Conservation (phyloP, 2,113 vertebrate species). For the Paratilapia polleni region DNA sequence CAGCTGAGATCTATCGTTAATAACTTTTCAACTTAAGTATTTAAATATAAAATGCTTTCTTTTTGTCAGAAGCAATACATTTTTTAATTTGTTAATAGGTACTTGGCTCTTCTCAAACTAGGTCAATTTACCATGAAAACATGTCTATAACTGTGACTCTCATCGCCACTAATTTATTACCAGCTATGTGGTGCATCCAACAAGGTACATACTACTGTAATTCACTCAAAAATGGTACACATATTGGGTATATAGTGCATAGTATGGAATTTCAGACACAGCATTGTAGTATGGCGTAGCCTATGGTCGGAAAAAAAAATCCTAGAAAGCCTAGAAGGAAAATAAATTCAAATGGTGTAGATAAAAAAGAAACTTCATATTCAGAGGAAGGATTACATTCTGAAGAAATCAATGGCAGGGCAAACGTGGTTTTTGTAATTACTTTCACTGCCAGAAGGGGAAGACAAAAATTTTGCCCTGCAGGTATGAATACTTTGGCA, state of each 20-base stretch:
- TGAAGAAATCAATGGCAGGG: background rate
- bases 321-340: background rate
- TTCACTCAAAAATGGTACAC: background rate
- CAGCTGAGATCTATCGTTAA: background rate
- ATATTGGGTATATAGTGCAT: background rate
- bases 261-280: background rate
- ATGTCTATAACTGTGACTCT: background rate
- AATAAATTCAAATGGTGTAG: background rate
- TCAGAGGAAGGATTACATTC: background rate
- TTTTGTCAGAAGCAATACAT: background rate
- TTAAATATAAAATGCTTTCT: background rate
- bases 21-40: background rate
- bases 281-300: background rate
- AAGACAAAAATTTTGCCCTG: background rate
- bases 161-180: background rate
- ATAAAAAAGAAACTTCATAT: background rate
- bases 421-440: background rate
- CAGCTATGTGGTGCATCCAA: background rate
- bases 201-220: background rate
- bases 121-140: background rate
- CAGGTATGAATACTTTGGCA: fast-evolving
- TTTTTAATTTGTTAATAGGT: background rate
- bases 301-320: background rate
- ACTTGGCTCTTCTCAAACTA: background rate
- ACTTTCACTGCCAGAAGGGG: background rate